Evolutionary conservation across 2,888 invertebrate species (phyloP).

Genomic region (Mythimna ferrago): DNA sequence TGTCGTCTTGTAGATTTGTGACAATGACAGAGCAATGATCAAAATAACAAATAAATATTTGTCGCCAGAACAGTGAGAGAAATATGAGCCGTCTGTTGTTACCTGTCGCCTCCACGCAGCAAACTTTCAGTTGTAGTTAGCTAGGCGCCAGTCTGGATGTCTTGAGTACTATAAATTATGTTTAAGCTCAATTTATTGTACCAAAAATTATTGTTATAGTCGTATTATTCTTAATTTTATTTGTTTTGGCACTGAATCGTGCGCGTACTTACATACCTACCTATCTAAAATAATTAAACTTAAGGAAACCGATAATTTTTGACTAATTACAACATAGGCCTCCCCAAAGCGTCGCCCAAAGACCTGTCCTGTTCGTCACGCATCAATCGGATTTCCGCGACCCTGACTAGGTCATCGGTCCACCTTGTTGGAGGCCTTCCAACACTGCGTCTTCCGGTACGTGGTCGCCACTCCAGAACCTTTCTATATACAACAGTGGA

Average conservation of each 20-base stretch:
- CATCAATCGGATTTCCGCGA: too few relatives aligned
- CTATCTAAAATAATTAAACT: neutral
- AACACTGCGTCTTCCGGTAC: too few relatives aligned
- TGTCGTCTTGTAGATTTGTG: neutral
- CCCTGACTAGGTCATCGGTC: too few relatives aligned
- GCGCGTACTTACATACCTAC: neutral
- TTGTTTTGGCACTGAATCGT: neutral
- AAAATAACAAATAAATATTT: slow-evolving; percentile 35
- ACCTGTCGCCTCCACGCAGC: slow-evolving; percentile 24
- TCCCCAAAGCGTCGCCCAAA: too few relatives aligned
- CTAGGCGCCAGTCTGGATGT: neutral
- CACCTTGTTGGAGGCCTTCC: too few relatives aligned
- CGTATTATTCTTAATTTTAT: neutral
- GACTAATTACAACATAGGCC: too few relatives aligned
- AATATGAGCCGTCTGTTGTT: slow-evolving; percentile 37
- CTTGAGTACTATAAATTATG: neutral
- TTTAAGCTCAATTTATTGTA: neutral
- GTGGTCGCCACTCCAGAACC: too few relatives aligned
- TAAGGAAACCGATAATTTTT: too few relatives aligned
- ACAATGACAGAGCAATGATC: slow-evolving; percentile 25
- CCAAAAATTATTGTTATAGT: neutral
- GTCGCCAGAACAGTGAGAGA: slow-evolving; percentile 27
- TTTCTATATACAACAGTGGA: too few relatives aligned
- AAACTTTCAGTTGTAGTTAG: slow-evolving; percentile 21
- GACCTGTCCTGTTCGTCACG: too few relatives aligned